These are phyloP conservation scores for Sinocyclocheilus rhinocerous DNA, from an alignment of 2,113 vertebrate species.

Conservation along the genomic window DNA sequence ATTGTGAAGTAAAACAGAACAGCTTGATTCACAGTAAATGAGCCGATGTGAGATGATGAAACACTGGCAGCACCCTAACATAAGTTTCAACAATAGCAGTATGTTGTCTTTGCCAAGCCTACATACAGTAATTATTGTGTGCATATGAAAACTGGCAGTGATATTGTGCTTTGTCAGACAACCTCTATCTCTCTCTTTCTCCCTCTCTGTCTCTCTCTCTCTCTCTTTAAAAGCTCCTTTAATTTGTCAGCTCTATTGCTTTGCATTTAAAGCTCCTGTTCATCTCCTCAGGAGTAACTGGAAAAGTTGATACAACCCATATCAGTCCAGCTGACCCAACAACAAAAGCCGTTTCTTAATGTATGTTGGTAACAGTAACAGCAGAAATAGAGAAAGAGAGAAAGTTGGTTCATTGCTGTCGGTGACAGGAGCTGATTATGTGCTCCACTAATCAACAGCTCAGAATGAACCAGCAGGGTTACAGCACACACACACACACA, in stretches of 20 bases:
- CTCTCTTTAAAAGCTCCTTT: constrained; percentile 19
- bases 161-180: constrained; percentile 4
- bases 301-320: neutral
- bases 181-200: constrained; percentile 17
- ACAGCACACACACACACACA: constrained; percentile 66
- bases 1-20: neutral
- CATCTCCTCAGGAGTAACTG: constrained; percentile 1
- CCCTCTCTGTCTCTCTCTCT: neutral
- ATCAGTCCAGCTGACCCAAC: constrained; percentile 9
- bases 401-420: constrained; percentile 66
- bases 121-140: constrained; percentile 20
- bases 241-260: constrained; percentile 25
- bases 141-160: constrained; percentile 6
- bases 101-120: neutral
- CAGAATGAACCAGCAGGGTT: constrained; percentile 71
- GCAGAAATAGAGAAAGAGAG: constrained; percentile 23
- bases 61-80: neutral
- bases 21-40: neutral
- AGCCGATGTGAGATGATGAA: neutral
- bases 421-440: constrained; percentile 78
- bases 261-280: constrained; percentile 39
- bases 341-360: constrained; percentile 1
- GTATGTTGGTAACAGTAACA: constrained; percentile 38
- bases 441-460: constrained; percentile 80
- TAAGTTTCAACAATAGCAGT: constrained; percentile 7